These are phyloP conservation scores for Mormoops blainvillei DNA, from an alignment of 2,113 vertebrate species.

Conservation along the genomic window DNA sequence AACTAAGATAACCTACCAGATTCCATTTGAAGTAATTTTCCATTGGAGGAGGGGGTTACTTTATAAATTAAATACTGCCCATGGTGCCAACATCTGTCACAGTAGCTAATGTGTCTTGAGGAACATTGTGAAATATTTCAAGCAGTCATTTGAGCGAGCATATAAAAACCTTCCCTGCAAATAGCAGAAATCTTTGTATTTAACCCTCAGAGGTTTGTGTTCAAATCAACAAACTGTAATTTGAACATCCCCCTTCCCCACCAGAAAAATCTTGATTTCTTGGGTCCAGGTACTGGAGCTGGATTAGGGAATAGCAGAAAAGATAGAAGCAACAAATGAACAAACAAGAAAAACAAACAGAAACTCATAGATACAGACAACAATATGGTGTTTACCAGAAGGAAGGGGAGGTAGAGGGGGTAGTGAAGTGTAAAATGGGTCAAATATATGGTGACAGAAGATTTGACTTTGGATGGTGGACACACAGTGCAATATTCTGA, in stretches of 20 bases:
- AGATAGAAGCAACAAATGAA: background rate
- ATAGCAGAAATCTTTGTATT: background rate
- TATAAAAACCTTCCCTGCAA: background rate
- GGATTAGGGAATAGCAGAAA: background rate
- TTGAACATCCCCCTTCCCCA: background rate
- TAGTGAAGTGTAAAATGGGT: background rate
- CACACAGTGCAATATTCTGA: background rate
- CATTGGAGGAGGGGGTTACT: background rate
- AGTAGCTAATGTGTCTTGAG: background rate
- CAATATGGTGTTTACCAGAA: background rate
- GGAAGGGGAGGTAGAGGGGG: background rate
- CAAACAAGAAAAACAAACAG: background rate
- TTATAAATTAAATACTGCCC: background rate
- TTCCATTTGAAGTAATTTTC: constrained; percentile 4
- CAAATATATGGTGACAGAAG: background rate
- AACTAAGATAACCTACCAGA: background rate
- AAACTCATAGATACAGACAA: background rate
- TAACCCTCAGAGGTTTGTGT: background rate
- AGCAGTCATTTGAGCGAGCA: background rate
- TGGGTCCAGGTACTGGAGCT: background rate
- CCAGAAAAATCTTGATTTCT: background rate
- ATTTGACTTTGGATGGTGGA: background rate
- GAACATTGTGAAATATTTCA: background rate
- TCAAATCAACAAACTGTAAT: background rate
- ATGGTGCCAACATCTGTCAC: background rate